Evolutionary conservation across 2,888 invertebrate species (phyloP), one percentile per base, ranked within the genome.

Genomic region (Agonopterix arenella): DNA sequence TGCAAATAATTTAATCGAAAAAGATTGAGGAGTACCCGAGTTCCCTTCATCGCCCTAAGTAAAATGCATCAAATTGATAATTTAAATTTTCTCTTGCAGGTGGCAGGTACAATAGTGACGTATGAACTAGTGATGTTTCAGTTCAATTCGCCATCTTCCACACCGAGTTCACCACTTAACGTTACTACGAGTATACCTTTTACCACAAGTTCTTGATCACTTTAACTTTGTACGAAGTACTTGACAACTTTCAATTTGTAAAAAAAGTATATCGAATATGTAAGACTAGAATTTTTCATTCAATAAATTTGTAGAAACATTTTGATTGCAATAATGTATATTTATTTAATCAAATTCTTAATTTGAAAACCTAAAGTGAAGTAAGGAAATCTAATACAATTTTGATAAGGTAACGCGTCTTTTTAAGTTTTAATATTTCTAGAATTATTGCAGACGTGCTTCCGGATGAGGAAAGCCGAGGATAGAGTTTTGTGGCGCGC

Each of bases 71-170:
- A 40, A 18, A 8, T 47, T 1, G 28, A 28, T 44, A n/a, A 43
- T 43, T 40, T 5, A 8, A n/a, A 40, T 40, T 42, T 28, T 46
- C 11, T 5, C 28, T 49, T 61, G n/a, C 62, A 76, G 89, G 80
- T 90, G 2, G 84, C 82, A 1, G 89, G 89, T 10, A 89, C 89
- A 0, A 84, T 89, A 52, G 78, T 84, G 36, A 89, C 89, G 0
- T 90, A 89, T 52, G 91, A 91, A 64, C 73, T 91, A 45, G 90
- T 91, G 18, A 80, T 91, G 71, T 70, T 91, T 48, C 91, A 91
- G 59, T 90, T 91, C 52, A 82, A 66, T 18, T 59, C 76, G 3
- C 55, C 79, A 8, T 16, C 66, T 0, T 42, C 51, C 8, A 28
- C 66, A 0, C 9, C 36, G 9, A 28, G 28, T 28, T 7, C 28